Evolutionary conservation across 2,797 vertebrate species (phyloP).

Genomic region (Fratercula arctica): DNA sequence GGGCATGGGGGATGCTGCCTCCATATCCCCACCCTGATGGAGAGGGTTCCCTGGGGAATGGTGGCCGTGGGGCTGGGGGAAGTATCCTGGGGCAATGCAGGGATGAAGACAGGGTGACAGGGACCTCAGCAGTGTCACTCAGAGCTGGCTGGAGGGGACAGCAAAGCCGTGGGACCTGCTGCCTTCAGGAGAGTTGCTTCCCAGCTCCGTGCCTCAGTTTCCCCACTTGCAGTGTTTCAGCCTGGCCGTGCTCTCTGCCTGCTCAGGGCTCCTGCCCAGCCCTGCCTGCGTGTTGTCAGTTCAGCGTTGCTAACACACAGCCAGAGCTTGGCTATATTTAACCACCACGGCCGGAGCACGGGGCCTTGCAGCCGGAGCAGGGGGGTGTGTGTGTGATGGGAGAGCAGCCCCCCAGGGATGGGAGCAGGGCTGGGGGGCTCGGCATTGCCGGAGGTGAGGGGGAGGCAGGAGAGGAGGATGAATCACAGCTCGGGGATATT

Average conservation of each 20-base stretch:
- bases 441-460: not conserved
- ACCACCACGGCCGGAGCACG: rapidly evolving
- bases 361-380: not conserved
- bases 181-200: not conserved
- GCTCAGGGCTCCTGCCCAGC: not conserved
- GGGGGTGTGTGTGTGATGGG: no score
- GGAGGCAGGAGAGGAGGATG: not conserved
- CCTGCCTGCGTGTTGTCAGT: not conserved
- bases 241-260: not conserved
- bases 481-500: slow-evolving; percentile 24
- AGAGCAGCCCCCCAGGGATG: not conserved
- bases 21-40: rapidly evolving
- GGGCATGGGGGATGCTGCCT: no score
- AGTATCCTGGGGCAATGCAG: not conserved
- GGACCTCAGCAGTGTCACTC: not conserved
- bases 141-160: not conserved
- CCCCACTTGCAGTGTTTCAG: rapidly evolving
- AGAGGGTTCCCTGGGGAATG: not conserved
- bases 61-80: not conserved
- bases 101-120: no score
- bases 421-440: not conserved
- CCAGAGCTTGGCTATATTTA: slow-evolving; percentile 4
- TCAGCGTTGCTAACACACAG: not conserved
- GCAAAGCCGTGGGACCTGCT: not conserved
- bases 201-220: not conserved